Evolutionary conservation across 2,888 invertebrate species (phyloP).

Genomic region (Crioceris asparagi): DNA sequence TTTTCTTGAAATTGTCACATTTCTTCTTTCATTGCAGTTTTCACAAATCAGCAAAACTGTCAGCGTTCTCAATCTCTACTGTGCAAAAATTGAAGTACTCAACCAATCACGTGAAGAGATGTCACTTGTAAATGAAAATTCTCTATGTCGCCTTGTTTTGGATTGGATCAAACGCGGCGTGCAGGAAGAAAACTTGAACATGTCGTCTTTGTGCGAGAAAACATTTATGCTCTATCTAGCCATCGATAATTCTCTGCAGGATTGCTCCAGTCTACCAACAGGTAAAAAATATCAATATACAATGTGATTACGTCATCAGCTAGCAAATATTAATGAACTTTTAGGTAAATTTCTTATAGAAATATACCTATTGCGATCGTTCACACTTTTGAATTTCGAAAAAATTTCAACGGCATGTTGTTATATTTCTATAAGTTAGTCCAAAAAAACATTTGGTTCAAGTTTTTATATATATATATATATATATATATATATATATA

Average conservation of each 20-base stretch:
- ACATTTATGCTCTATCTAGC: conserved; percentile 67
- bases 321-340: too few relatives aligned
- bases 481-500: too few relatives aligned
- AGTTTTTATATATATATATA: too few relatives aligned
- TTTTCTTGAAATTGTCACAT: too few relatives aligned
- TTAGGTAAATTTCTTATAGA: too few relatives aligned
- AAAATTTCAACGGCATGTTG: too few relatives aligned
- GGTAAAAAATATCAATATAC: too few relatives aligned
- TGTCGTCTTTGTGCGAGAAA: conserved; percentile 46
- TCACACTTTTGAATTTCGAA: too few relatives aligned
- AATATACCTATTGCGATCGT: too few relatives aligned
- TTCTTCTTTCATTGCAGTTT: conserved; percentile 41
- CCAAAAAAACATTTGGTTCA: too few relatives aligned
- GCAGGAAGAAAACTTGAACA: conserved; percentile 32
- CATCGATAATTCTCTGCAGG: conserved; percentile 63
- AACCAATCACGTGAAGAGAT: conserved; percentile 62
- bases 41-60: conserved; percentile 52
- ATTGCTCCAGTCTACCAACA: conserved; percentile 63
- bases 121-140: conserved; percentile 45
- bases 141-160: conserved; percentile 51
- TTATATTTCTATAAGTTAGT: too few relatives aligned
- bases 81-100: conserved; percentile 62
- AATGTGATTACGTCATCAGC: too few relatives aligned
- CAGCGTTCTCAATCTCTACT: conserved; percentile 53
- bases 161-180: conserved; percentile 49